Evolutionary conservation across 2,797 vertebrate genomes (phyloP).

Genomic region (Alosa sapidissima): DNA sequence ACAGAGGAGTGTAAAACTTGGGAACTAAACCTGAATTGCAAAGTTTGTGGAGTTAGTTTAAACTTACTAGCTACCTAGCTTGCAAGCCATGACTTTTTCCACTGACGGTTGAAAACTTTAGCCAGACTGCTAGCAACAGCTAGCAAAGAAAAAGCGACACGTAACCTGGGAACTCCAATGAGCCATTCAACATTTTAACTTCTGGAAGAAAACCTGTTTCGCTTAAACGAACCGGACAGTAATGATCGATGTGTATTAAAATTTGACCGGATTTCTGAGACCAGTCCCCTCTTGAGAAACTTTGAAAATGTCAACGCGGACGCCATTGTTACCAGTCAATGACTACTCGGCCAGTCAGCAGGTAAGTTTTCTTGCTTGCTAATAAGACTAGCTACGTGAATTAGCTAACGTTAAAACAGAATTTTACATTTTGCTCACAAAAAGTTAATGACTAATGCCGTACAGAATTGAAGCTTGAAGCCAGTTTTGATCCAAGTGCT

Average conservation of each 20-base stretch:
- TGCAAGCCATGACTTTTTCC: constrained; percentile 34
- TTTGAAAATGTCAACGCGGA: constrained; percentile 57
- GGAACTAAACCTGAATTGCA: background rate
- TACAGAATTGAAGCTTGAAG: background rate
- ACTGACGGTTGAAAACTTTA: constrained; percentile 28
- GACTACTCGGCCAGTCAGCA: constrained; percentile 52
- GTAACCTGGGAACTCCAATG: constrained; percentile 7
- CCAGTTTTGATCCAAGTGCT: background rate
- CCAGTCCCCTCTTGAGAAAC: constrained; percentile 34
- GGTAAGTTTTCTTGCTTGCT: constrained; percentile 48
- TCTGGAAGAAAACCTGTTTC: background rate
- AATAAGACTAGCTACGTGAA: background rate
- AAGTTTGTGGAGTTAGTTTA: constrained; percentile 14
- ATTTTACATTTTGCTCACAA: background rate
- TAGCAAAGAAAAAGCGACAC: constrained; percentile 21
- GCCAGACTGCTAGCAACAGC: constrained; percentile 25
- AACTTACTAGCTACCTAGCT: constrained; percentile 33
- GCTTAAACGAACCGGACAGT: background rate
- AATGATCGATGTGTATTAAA: constrained; percentile 31
- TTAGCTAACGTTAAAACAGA: background rate
- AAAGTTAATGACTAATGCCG: too few relatives aligned
- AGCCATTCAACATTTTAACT: background rate
- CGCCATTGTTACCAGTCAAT: constrained; percentile 49
- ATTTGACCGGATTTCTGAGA: constrained; percentile 45
- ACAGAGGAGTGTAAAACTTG: background rate